Percentiles rank a stretch among this genome's conserved stretches.
Evolutionary conservation across 2,888 invertebrate species (phyloP).

Genomic region (Hirtodrosophila confusa): DNA sequence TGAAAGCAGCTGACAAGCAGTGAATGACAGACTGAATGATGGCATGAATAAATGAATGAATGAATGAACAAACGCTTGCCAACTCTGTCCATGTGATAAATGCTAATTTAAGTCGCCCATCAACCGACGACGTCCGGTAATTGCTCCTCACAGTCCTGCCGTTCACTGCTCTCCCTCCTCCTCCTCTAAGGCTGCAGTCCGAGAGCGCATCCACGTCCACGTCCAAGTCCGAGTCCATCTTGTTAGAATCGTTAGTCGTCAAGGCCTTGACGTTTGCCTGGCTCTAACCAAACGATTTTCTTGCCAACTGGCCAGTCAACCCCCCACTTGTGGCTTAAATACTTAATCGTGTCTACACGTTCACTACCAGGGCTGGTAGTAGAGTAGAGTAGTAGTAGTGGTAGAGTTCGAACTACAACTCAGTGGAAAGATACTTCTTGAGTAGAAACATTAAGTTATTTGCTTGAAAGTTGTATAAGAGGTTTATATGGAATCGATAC

Average conservation of each 20-base stretch:
- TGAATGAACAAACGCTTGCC: constrained; percentile 15
- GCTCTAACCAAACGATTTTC: constrained; percentile 15
- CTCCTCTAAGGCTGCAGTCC: not conserved
- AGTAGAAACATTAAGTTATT: too few relatives aligned
- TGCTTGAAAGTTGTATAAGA: too few relatives aligned
- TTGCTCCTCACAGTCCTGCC: constrained; percentile 32
- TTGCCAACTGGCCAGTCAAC: constrained; percentile 5
- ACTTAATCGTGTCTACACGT: not conserved
- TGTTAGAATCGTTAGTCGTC: constrained; percentile 17
- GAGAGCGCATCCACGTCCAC: not conserved
- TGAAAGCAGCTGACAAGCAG: constrained; percentile 18
- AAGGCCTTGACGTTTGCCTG: constrained; percentile 11
- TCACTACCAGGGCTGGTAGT: too few relatives aligned
- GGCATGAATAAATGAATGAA: constrained; percentile 25
- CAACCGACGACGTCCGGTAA: constrained; percentile 52
- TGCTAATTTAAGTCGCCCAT: constrained; percentile 79
- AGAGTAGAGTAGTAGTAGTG: too few relatives aligned
- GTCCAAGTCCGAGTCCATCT: constrained; percentile 10
- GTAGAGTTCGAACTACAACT: too few relatives aligned
- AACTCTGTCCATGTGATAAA: constrained; percentile 75
- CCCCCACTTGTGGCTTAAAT: too few relatives aligned
- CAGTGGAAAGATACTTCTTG: too few relatives aligned
- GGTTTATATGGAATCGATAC: too few relatives aligned
- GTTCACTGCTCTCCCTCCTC: not conserved
- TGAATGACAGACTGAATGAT: constrained; percentile 44